These are phyloP conservation scores for Diadumene lineata DNA, from an alignment of 92 coral and sea anemone genomes.

Conservation along the genomic window DNA sequence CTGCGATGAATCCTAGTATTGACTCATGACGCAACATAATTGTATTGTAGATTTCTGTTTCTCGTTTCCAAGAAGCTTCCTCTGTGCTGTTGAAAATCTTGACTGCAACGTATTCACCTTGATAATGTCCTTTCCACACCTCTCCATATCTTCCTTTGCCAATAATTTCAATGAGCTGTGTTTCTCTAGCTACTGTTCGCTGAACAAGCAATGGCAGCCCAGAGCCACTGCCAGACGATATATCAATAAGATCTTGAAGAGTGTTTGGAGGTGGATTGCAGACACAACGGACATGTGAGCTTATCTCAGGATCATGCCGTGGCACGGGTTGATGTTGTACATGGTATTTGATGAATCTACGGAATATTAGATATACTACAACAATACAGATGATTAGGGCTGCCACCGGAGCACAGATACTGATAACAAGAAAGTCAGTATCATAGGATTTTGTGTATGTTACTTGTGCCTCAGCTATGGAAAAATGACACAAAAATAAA, in stretches of 20 bases:
- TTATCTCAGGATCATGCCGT: constrained; percentile 37
- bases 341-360: constrained; percentile 35
- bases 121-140: constrained; percentile 85
- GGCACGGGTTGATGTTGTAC: constrained; percentile 37
- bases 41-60: constrained; percentile 83
- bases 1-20: constrained; percentile 77
- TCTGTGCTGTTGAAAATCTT: constrained; percentile 83
- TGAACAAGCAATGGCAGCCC: constrained; percentile 84
- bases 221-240: constrained; percentile 80
- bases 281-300: constrained; percentile 23
- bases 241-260: constrained; percentile 49
- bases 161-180: constrained; percentile 74
- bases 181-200: constrained; percentile 87
- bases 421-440: constrained; percentile 35
- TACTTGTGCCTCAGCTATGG: constrained; percentile 23
- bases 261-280: constrained; percentile 36
- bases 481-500: too few species aligned
- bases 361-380: constrained; percentile 43
- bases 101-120: constrained; percentile 92
- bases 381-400: constrained; percentile 33
- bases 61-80: constrained; percentile 86
- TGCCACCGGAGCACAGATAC: constrained; percentile 53
- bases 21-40: constrained; percentile 84
- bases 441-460: constrained; percentile 22
- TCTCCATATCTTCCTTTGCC: constrained; percentile 93